These are phyloP conservation scores for Diloba caeruleocephala DNA, from an alignment of 2,888 invertebrate species.

Conservation along the genomic window DNA sequence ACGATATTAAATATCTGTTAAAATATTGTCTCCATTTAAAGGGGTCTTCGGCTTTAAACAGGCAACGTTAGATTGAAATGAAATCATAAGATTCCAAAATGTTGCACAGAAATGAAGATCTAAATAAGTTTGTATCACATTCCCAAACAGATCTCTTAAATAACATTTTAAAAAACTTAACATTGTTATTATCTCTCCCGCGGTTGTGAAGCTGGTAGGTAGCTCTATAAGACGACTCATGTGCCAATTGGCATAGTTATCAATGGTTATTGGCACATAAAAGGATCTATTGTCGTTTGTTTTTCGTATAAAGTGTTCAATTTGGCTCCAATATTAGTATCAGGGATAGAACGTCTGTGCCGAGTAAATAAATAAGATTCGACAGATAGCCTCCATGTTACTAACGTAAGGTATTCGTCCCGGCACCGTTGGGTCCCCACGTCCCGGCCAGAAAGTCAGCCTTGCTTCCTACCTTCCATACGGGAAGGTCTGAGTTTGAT, in stretches of 20 bases:
- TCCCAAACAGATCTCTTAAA: conserved; percentile 9
- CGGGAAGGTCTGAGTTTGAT: too few species aligned
- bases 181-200: conserved; percentile 28
- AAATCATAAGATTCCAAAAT: too few species aligned
- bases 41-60: too few species aligned
- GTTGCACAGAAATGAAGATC: too few species aligned
- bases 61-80: too few species aligned
- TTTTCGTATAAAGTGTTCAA: conserved; percentile 59
- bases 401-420: too few species aligned
- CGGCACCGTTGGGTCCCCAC: too few species aligned
- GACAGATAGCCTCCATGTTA: neutral
- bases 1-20: too few species aligned
- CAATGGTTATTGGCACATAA: conserved; percentile 62
- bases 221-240: conserved; percentile 47
- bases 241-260: conserved; percentile 58
- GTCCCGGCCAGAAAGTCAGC: too few species aligned
- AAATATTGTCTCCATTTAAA: too few species aligned
- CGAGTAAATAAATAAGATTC: conserved; percentile 9
- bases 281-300: conserved; percentile 55
- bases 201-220: conserved; percentile 16
- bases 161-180: conserved; percentile 9
- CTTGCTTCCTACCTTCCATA: too few species aligned
- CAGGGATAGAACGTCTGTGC: conserved; percentile 7
- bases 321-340: conserved; percentile 54
- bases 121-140: too few species aligned